Base-by-base conservation (phyloP, 1,140 invertebrate genomes). In the Steinernema khuongi region DNA sequence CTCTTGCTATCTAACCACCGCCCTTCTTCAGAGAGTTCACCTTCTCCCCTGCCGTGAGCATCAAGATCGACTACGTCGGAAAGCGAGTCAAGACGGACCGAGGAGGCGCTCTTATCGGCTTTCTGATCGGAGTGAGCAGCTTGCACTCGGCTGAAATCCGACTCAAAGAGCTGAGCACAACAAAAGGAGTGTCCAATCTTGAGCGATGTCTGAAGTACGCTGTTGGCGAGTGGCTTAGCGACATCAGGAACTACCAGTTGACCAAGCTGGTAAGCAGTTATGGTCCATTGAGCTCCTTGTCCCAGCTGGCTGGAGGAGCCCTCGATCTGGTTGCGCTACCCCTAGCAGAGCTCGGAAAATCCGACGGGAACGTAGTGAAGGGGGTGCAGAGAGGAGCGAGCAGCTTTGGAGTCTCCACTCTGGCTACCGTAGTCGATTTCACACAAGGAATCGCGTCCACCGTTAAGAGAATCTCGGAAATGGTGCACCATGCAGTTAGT, bases 371-470 rank as follows among this genome's bases (percentile, higher is more conserved):
- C 69, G 91, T 99, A 31, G 91, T 97, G 4, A 89, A 94, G 71
- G 96, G 96, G 0, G 86, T 99, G 71, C 93, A 97, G 85, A 88
- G 93, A 68, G 96, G 96, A n/a, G 93, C 94, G 7, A 92, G 92
- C 82, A 95, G 94, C 81, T 98, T 99, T 85, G 93, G 93, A 0
- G 93, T 94, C 0, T 93, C 93, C 7, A 95, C 95, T 0, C 92
- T 93, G 1, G 91, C 96, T 88, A 94, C 96, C 28, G 90, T 92
- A 22, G 87, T 99, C n/a, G 96, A 98, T 87, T 88, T 98, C 67
- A 94, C 93, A 0, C 91, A 92, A 29, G 88, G 92, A 76, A 86
- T 95, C 17, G 91, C 70, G 68, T 60, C 50, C 19, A 22, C 50
- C 22, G 50, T 60, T 69, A 7, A 69, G 68, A 28, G 68, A 11